Conservation (phyloP, 2,888 invertebrate genomes). For the Linyphia triangularis region DNA sequence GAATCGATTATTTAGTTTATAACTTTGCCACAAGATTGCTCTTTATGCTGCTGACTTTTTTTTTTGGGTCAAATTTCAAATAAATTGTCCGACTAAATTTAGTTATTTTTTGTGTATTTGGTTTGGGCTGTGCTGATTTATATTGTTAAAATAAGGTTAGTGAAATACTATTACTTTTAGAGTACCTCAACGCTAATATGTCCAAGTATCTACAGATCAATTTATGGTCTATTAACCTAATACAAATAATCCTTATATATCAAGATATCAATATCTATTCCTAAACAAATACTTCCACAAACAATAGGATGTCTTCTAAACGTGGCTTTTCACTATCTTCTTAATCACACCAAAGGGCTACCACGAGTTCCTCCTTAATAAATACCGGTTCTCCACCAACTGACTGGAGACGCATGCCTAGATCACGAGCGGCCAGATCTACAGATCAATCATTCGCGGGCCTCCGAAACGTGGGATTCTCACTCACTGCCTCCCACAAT, state of each 20-base stretch:
- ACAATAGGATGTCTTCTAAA: background rate
- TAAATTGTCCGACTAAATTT: no score
- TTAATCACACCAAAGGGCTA: background rate
- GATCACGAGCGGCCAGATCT: background rate
- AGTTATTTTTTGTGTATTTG: no score
- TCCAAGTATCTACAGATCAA: background rate
- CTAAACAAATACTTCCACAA: background rate
- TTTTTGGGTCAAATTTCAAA: no score
- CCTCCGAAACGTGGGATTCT: conserved; percentile 13
- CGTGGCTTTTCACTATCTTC: background rate
- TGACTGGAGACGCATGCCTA: background rate
- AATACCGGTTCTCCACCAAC: background rate
- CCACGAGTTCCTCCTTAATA: background rate
- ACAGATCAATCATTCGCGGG: conserved; percentile 20
- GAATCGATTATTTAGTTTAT: background rate
- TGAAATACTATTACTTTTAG: no score
- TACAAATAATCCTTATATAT: background rate
- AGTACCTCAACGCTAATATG: background rate
- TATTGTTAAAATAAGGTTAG: no score
- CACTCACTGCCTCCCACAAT: conserved; percentile 49
- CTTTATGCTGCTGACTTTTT: background rate
- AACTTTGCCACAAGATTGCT: background rate
- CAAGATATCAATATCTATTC: background rate
- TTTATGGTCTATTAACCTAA: background rate
- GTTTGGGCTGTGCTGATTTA: no score